Evolutionary conservation across 2,888 invertebrate genomes (phyloP).

Genomic region (Volucella inflata): DNA sequence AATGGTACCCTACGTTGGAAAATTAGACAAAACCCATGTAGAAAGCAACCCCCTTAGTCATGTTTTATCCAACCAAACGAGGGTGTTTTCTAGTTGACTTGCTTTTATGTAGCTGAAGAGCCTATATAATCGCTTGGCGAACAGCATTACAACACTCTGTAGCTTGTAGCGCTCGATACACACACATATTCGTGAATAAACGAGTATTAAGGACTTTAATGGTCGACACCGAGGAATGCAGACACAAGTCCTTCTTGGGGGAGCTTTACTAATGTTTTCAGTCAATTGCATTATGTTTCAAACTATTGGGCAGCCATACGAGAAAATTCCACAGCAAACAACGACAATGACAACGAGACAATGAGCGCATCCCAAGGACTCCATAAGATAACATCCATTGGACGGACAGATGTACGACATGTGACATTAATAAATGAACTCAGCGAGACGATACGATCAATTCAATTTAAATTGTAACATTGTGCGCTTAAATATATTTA

Average conservation of each 20-base stretch:
- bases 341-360: slow-evolving; percentile 9
- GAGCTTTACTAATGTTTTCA: slow-evolving; percentile 35
- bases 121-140: slow-evolving; percentile 61
- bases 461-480: slow-evolving; percentile 69
- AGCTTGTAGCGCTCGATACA: background rate
- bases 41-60: slow-evolving; percentile 12
- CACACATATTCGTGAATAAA: background rate
- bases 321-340: slow-evolving; percentile 46
- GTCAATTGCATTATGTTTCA: slow-evolving; percentile 55
- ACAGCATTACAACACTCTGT: slow-evolving; percentile 26
- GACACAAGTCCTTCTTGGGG: slow-evolving; percentile 43
- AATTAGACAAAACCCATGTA: no score
- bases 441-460: slow-evolving; percentile 66
- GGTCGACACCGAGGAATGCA: slow-evolving; percentile 26
- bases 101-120: slow-evolving; percentile 55
- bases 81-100: slow-evolving; percentile 69
- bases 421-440: slow-evolving; percentile 72
- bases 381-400: slow-evolving; percentile 47
- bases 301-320: slow-evolving; percentile 7
- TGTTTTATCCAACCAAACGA: slow-evolving; percentile 47
- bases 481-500: slow-evolving; percentile 70
- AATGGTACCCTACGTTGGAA: no score
- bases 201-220: slow-evolving; percentile 4
- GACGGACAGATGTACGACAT: slow-evolving; percentile 63
- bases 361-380: slow-evolving; percentile 2